Evolutionary conservation across 2,113 vertebrate genomes (phyloP).

Genomic region (Ochotona princeps): DNA sequence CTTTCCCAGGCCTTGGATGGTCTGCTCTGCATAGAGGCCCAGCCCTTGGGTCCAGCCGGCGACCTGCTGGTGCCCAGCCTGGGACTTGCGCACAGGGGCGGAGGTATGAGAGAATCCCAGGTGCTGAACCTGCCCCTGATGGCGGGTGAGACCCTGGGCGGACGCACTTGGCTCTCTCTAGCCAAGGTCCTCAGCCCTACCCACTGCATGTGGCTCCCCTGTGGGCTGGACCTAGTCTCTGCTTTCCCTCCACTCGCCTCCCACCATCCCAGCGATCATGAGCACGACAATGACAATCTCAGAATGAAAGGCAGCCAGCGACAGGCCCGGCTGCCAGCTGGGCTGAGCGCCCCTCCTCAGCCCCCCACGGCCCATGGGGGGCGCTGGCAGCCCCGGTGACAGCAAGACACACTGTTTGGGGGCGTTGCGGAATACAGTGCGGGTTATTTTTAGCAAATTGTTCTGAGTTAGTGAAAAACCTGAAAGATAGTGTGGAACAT

Average conservation of each 20-base stretch:
- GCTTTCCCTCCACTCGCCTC: background rate
- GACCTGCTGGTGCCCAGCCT: background rate
- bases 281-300: background rate
- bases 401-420: constrained; percentile 68
- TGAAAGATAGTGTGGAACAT: constrained; percentile 71
- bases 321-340: background rate
- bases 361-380: background rate
- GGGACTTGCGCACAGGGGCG: background rate
- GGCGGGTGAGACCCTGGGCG: background rate
- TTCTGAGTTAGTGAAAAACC: constrained; percentile 71
- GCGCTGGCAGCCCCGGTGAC: constrained; percentile 5
- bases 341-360: background rate
- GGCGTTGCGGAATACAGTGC: constrained; percentile 36
- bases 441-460: constrained; percentile 71
- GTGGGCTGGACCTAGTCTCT: background rate
- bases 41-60: background rate
- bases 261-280: background rate
- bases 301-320: background rate
- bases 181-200: background rate
- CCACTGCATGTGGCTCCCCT: background rate
- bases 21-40: background rate
- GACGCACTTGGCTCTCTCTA: too few relatives aligned
- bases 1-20: too few relatives aligned
- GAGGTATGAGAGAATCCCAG: background rate
- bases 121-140: background rate